Evolutionary conservation across 2,888 invertebrate species (phyloP).

Genomic region (Tetragonula carbonaria): DNA sequence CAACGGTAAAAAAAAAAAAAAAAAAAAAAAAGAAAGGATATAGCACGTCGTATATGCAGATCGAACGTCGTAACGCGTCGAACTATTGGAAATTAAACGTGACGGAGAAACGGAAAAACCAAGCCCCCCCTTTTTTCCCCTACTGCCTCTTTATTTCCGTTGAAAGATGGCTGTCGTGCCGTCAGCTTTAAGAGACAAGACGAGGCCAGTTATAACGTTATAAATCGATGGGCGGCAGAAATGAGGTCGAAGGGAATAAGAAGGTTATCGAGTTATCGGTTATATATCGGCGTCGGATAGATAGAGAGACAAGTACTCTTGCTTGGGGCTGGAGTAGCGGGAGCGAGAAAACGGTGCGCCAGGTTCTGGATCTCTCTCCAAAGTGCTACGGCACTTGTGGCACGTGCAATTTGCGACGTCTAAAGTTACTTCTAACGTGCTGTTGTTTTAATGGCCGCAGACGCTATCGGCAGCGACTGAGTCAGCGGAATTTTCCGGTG

Average conservation of each 20-base stretch:
- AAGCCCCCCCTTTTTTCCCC: background rate
- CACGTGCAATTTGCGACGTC: conserved; percentile 68
- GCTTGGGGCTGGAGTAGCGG: background rate
- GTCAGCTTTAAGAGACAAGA: conserved; percentile 63
- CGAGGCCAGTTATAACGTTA: conserved; percentile 60
- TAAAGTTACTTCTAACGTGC: conserved; percentile 61
- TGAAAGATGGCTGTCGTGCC: conserved; percentile 7
- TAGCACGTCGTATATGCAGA: background rate
- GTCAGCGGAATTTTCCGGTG: conserved; percentile 47
- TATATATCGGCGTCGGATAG: conserved; percentile 61
- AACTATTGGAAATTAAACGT: background rate
- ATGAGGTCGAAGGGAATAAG: conserved; percentile 68
- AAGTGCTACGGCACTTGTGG: conserved; percentile 62
- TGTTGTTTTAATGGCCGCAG: conserved; percentile 58
- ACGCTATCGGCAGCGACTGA: conserved; percentile 38
- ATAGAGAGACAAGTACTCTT: conserved; percentile 19
- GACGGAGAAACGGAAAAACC: background rate
- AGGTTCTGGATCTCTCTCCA: conserved; percentile 27
- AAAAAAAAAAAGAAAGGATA: too few relatives aligned
- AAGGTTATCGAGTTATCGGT: conserved; percentile 70
- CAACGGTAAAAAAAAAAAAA: background rate
- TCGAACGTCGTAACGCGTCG: background rate
- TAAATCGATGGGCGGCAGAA: conserved; percentile 44
- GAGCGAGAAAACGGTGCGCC: background rate
- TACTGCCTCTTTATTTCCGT: background rate